Conservation (phyloP, 2,113 vertebrate genomes). For the Camelus bactrianus region DNA sequence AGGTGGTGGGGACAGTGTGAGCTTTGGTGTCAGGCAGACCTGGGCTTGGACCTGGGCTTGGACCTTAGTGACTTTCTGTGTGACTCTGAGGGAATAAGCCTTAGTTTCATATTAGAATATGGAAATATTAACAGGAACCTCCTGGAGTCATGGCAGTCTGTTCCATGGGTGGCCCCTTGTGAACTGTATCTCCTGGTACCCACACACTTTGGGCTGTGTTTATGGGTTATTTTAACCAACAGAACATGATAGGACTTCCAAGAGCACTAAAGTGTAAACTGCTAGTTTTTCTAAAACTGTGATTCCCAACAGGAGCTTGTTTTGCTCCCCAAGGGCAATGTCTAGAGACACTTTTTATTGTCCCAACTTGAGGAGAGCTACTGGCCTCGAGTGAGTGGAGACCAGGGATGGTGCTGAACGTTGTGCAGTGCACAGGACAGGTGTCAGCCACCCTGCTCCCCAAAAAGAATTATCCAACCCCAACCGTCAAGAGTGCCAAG, state of each 20-base stretch:
- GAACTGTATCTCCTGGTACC: not conserved
- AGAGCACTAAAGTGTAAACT: not conserved
- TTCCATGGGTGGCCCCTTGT: too few relatives aligned
- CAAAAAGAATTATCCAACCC: not conserved
- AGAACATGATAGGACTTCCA: not conserved
- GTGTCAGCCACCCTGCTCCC: not conserved
- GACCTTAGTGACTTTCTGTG: not conserved
- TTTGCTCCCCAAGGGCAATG: not conserved
- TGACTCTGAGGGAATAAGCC: not conserved
- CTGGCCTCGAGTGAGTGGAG: not conserved
- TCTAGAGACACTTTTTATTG: not conserved
- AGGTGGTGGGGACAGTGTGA: fast-evolving
- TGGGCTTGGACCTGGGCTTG: fast-evolving
- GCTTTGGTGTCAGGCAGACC: not conserved
- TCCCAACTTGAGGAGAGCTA: not conserved
- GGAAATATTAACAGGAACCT: not conserved
- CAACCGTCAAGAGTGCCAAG: not conserved
- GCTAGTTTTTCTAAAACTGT: not conserved
- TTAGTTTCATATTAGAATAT: not conserved
- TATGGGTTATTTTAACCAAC: not conserved
- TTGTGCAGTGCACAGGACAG: not conserved
- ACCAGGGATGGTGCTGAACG: not conserved
- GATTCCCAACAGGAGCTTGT: not conserved
- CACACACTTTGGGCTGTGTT: not conserved
- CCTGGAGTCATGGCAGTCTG: not conserved